phyloP scores from a whole-genome alignment of 2,113 vertebrate genomes.

The Atrichornis clamosus region DNA sequence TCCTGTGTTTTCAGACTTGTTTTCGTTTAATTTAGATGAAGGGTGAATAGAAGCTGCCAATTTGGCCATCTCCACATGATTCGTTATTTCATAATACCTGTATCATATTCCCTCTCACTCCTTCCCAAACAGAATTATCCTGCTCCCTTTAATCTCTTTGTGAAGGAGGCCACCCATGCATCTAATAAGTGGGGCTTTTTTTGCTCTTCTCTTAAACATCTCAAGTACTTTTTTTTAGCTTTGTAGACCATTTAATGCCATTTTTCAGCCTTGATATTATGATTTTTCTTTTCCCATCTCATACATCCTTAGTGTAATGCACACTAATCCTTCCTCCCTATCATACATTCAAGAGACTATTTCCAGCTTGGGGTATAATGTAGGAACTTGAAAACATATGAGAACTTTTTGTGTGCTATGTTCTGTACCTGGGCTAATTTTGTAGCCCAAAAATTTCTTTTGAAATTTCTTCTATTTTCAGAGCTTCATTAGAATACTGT shows the following conservation, averaged over 20 bases:
- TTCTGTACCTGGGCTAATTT: not conserved
- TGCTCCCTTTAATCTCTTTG: slow-evolving; percentile 44
- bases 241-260: not conserved
- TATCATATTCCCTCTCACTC: slow-evolving; percentile 34
- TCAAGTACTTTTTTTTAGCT: not conserved
- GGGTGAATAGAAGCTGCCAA: slow-evolving; percentile 32
- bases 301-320: not conserved
- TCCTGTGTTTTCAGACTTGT: slow-evolving; percentile 34
- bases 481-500: not conserved
- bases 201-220: not conserved
- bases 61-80: slow-evolving; percentile 40
- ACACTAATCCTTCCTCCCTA: not conserved
- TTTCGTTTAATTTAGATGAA: slow-evolving; percentile 58
- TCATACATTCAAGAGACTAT: not conserved
- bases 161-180: slow-evolving; percentile 53
- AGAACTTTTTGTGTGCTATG: not conserved
- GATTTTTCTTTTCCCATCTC: not conserved
- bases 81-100: slow-evolving; percentile 66
- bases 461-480: not conserved
- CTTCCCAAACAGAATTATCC: slow-evolving; percentile 50
- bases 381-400: not conserved
- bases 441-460: not conserved
- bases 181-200: not conserved
- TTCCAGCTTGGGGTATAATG: not conserved
- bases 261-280: not conserved